These are phyloP conservation scores for Pterocles orientalis DNA, from an alignment of 2,113 vertebrate genomes.

Conservation along the genomic window DNA sequence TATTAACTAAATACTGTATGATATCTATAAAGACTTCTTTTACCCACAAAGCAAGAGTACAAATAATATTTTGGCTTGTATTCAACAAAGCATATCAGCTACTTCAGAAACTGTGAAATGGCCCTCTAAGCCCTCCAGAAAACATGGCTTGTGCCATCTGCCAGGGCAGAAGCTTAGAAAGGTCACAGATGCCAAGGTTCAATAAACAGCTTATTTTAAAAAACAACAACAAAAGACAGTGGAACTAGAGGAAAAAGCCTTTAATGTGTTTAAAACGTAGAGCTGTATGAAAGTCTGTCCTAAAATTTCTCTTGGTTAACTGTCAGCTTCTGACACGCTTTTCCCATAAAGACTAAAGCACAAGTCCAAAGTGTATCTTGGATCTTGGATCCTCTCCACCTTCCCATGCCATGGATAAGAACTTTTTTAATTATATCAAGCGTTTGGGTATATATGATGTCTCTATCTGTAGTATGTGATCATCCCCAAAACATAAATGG, in stretches of 20 bases:
- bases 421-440: neutral
- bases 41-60: neutral
- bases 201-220: conserved; percentile 18
- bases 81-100: neutral
- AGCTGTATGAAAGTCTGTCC: neutral
- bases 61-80: neutral
- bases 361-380: neutral
- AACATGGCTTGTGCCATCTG: conserved; percentile 35
- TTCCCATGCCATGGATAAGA: neutral
- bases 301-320: neutral
- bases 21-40: neutral
- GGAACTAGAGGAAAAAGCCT: neutral
- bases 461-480: neutral
- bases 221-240: neutral
- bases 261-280: neutral
- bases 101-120: conserved; percentile 45
- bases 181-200: conserved; percentile 31
- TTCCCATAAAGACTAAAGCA: neutral
- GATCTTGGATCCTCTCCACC: neutral
- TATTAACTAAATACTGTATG: neutral
- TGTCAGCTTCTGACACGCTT: neutral
- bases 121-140: conserved; percentile 54
- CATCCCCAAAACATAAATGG: neutral
- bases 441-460: fast-evolving
- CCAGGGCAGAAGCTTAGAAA: conserved; percentile 34